Conservation (phyloP, 1,140 invertebrate genomes). For the Chironomus tepperi region DNA sequence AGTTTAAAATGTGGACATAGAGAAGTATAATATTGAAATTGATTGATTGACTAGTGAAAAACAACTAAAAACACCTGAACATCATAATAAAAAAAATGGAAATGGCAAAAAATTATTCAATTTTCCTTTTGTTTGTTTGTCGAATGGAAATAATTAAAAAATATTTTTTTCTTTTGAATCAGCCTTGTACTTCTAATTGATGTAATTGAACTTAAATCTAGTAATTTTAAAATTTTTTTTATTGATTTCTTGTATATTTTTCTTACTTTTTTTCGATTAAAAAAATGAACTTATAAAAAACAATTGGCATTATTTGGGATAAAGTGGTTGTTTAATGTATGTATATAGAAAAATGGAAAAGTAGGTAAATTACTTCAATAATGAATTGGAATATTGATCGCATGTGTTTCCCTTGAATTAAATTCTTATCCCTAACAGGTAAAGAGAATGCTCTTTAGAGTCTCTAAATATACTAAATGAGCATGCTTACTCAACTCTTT, state of each 20-base stretch:
- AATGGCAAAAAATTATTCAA: background rate
- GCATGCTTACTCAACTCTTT: too few species aligned
- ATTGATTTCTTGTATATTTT: background rate
- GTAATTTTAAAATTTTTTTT: background rate
- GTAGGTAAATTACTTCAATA: too few species aligned
- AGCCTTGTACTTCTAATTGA: constrained; percentile 6
- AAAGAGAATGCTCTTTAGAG: too few species aligned
- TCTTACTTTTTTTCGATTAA: background rate
- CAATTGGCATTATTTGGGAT: constrained; percentile 5
- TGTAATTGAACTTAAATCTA: constrained; percentile 14
- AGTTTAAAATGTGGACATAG: background rate
- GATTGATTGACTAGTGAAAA: constrained; percentile 7
- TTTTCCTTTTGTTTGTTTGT: too few species aligned
- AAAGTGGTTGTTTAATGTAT: too few species aligned
- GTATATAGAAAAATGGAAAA: too few species aligned
- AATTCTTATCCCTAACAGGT: too few species aligned
- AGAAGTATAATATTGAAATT: background rate
- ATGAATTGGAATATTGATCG: too few species aligned
- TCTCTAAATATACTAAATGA: too few species aligned
- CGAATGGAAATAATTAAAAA: background rate
- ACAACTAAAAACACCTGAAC: constrained; percentile 8
- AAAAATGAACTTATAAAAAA: constrained; percentile 9
- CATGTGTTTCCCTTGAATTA: too few species aligned
- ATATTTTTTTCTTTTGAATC: background rate
- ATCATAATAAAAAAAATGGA: background rate